Conservation (phyloP, 2,888 invertebrate species). For the Hololepta plana region DNA sequence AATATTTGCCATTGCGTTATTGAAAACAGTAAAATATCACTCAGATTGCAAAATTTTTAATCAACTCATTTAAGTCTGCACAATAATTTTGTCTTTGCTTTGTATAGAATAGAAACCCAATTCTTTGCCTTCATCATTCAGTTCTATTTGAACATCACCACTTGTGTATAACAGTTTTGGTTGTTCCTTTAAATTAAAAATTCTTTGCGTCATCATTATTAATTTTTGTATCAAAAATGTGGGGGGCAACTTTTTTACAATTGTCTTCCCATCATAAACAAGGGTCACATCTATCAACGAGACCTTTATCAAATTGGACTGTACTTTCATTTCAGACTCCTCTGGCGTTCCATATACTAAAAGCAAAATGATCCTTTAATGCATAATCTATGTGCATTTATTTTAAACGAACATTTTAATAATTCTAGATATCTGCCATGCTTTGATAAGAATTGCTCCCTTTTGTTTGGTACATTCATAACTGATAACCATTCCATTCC, state of each 20-base stretch:
- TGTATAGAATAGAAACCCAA: constrained; percentile 69
- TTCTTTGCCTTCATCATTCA: constrained; percentile 71
- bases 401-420: constrained; percentile 54
- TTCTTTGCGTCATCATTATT: constrained; percentile 57
- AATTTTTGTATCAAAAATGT: constrained; percentile 71
- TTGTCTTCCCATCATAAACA: constrained; percentile 29
- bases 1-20: no score
- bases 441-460: constrained; percentile 39
- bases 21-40: no score
- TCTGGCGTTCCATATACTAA: constrained; percentile 72
- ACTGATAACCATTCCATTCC: constrained; percentile 53
- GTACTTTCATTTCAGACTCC: constrained; percentile 43
- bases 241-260: constrained; percentile 53
- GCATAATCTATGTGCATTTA: no score
- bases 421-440: constrained; percentile 64
- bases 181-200: constrained; percentile 37
- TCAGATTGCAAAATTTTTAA: no score
- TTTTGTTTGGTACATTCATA: constrained; percentile 27
- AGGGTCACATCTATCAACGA: constrained; percentile 47
- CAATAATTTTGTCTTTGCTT: constrained; percentile 63
- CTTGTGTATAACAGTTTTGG: constrained; percentile 35
- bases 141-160: constrained; percentile 43
- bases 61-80: constrained; percentile 10
- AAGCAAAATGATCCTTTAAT: no score
- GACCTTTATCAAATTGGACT: constrained; percentile 43